Evolutionary conservation across 2,113 vertebrate genomes (phyloP).

Genomic region (rabbit (Oryctolagus cuniculus)): mOryCun1.1 NC_091438.1:83507501-83508000

Average conservation of each 20-base stretch:
- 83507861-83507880: background rate
- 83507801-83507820: background rate
- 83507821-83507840: background rate
- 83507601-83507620: background rate
- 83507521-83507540: slow-evolving; percentile 73
- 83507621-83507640: slow-evolving; percentile 37
- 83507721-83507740: background rate
- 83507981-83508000: background rate
- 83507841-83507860: background rate
- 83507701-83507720: background rate
- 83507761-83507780: background rate
- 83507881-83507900: background rate
- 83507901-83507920: background rate
- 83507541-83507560: slow-evolving; percentile 34
- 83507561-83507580: background rate
- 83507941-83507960: background rate
- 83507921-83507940: slow-evolving; percentile 58
- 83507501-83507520: slow-evolving; percentile 69
- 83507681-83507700: slow-evolving; percentile 25
- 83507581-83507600: slow-evolving; percentile 42
- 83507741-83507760: background rate
- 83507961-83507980: slow-evolving; percentile 42
- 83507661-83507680: background rate
- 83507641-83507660: background rate
- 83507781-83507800: background rate